phyloP scores from a whole-genome alignment of 2,888 invertebrate genomes.

The Synanthedon formicaeformis region DNA sequence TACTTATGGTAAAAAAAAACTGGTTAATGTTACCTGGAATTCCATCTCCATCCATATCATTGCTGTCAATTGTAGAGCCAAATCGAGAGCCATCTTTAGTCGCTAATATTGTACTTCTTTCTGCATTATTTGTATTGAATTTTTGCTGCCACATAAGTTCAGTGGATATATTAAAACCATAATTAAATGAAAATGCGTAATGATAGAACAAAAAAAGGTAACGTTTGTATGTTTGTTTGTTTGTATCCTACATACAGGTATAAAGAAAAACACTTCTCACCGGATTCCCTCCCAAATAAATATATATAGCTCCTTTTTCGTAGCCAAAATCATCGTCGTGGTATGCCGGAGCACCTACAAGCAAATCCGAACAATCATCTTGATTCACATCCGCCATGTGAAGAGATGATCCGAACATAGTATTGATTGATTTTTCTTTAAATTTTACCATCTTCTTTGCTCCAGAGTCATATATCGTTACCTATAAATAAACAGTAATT shows the following conservation, averaged over 20 bases:
- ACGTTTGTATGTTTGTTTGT: too few relatives aligned
- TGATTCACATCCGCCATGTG: conserved; percentile 52
- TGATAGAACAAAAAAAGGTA: too few relatives aligned
- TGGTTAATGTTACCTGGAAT: conserved; percentile 22
- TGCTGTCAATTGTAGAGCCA: conserved; percentile 26
- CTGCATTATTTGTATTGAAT: not conserved
- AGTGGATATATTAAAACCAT: too few relatives aligned
- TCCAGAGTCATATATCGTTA: not conserved
- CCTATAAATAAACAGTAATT: not conserved
- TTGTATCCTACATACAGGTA: too few relatives aligned
- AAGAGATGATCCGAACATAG: conserved; percentile 71
- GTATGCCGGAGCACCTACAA: conserved; percentile 71
- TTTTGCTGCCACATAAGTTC: too few relatives aligned
- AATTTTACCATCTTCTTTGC: not conserved
- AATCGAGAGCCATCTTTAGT: conserved; percentile 23
- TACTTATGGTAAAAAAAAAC: not conserved
- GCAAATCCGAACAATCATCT: conserved; percentile 67
- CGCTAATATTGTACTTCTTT: conserved; percentile 15
- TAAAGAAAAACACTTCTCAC: conserved; percentile 12
- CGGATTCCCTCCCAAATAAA: conserved; percentile 35
- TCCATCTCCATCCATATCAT: conserved; percentile 32
- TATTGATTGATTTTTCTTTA: conserved; percentile 30
- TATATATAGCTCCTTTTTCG: conserved; percentile 69
- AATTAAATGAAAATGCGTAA: too few relatives aligned
- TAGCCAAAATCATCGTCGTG: conserved; percentile 14